Evolutionary conservation across 2,113 vertebrate species (phyloP), one percentile per base, ranked within the genome.

Genomic region (Strigops habroptila): DNA sequence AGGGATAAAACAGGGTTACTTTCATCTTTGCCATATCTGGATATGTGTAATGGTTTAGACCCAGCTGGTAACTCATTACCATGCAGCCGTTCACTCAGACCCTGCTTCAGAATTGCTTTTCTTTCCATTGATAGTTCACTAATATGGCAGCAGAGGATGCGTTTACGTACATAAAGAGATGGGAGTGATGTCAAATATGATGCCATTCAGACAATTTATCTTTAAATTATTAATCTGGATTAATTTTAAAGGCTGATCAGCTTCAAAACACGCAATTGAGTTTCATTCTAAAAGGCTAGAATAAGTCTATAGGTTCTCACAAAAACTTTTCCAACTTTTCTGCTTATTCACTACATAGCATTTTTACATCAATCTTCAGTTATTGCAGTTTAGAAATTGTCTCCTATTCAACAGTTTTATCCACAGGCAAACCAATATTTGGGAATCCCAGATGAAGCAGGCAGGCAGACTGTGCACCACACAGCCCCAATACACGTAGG

Each of bases 1-100:
- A 68, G 41, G 16, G 85, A 80, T 95, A 63, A 85, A 52, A 82
- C 15, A 69, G 14, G 28, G 31, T 77, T 71, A 49, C 21, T 79
- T 97, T 90, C 62, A 74, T 79, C 63, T 92, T 91, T 94, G 64
- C 17, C 17, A 90, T 51, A 90, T 46, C 70, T 87, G 55, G 93
- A 79, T 87, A 87, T 35, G 33, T 59, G 57, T 35, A 33, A 59
- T 24, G 33, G 14, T 24, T 35, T 15, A 35, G 57, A 24, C 33
- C 57, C 33, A 59, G 22, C 9, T 6, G 23, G 14, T n/a, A 59
- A 59, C 22, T 59, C 33, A 35, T 33, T 59, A 35, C 22, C 57
- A 59, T 35, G 33, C 33, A 35, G 57, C 33, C 14, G 6, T 59
- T 59, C 33, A 59, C 57, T 85, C 82, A 90, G 73, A 49, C 21